Evolutionary conservation across 2,888 invertebrate genomes (phyloP).

Genomic region (Parochlus steinenii): DNA sequence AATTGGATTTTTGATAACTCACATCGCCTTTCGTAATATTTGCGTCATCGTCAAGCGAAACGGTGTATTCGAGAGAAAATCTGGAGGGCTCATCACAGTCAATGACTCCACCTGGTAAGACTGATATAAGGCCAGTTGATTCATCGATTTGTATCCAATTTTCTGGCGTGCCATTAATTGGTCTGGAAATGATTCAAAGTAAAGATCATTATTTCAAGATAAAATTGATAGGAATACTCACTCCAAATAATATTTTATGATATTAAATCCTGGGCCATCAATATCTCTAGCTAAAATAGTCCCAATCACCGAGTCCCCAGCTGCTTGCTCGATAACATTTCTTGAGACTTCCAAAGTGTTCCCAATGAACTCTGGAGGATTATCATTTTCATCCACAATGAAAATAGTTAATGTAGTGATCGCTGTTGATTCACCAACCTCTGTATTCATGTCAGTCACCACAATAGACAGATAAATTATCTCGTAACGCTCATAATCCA

Average conservation of each 20-base stretch:
- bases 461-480: slow-evolving; percentile 36
- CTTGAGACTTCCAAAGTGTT: slow-evolving; percentile 30
- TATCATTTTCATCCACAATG: slow-evolving; percentile 47
- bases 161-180: slow-evolving; percentile 28
- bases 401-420: slow-evolving; percentile 39
- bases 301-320: slow-evolving; percentile 32
- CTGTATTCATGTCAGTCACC: slow-evolving; percentile 35
- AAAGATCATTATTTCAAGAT: slow-evolving; percentile 4
- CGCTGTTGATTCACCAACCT: slow-evolving; percentile 31
- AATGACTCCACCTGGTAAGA: slow-evolving; percentile 30
- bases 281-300: slow-evolving; percentile 41
- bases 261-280: slow-evolving; percentile 41
- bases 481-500: slow-evolving; percentile 44
- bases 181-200: slow-evolving; percentile 22
- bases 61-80: slow-evolving; percentile 34
- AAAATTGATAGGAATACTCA: slow-evolving; percentile 22
- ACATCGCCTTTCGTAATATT: slow-evolving; percentile 29
- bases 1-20: slow-evolving; percentile 17
- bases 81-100: slow-evolving; percentile 38
- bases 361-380: slow-evolving; percentile 36
- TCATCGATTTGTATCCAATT: slow-evolving; percentile 35
- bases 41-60: slow-evolving; percentile 35
- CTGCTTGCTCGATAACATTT: slow-evolving; percentile 37
- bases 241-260: slow-evolving; percentile 37
- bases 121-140: slow-evolving; percentile 35